phyloP scores from a whole-genome alignment of 2,797 vertebrate genomes.

The Spea hammondii region DNA sequence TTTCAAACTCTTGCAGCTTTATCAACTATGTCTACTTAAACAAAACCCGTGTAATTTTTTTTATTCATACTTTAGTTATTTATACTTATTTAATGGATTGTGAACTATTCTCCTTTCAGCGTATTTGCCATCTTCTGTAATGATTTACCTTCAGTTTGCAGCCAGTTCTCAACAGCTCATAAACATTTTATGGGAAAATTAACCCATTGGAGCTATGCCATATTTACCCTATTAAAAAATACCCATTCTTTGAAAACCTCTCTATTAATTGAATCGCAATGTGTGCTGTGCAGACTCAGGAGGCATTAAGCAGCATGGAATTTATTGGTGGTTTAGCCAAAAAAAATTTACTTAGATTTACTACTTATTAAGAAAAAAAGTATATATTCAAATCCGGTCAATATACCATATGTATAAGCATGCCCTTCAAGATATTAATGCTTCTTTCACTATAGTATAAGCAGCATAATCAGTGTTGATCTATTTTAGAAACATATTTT shows the following conservation, averaged over 20 bases:
- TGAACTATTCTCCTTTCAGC: conserved; percentile 23
- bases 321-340: conserved; percentile 45
- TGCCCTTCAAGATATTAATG: too few relatives aligned
- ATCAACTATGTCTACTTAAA: conserved; percentile 16
- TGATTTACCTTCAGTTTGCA: conserved; percentile 51
- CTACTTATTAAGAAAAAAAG: conserved; percentile 26
- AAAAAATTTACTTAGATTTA: conserved; percentile 27
- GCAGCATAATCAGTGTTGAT: too few relatives aligned
- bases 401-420: neutral
- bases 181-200: conserved; percentile 51
- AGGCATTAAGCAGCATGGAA: conserved; percentile 49
- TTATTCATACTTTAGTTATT: conserved; percentile 12
- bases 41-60: conserved; percentile 4
- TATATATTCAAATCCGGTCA: conserved; percentile 12
- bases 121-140: conserved; percentile 41
- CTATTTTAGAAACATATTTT: too few relatives aligned
- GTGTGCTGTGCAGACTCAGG: conserved; percentile 43
- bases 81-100: conserved; percentile 28
- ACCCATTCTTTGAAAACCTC: conserved; percentile 39
- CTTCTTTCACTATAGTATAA: too few relatives aligned
- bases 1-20: neutral
- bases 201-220: conserved; percentile 48
- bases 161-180: conserved; percentile 52
- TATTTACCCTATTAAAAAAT: conserved; percentile 47
- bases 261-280: conserved; percentile 42